Conservation (phyloP, 2,113 vertebrate species). For the Dunckerocampus dactyliophorus region DNA sequence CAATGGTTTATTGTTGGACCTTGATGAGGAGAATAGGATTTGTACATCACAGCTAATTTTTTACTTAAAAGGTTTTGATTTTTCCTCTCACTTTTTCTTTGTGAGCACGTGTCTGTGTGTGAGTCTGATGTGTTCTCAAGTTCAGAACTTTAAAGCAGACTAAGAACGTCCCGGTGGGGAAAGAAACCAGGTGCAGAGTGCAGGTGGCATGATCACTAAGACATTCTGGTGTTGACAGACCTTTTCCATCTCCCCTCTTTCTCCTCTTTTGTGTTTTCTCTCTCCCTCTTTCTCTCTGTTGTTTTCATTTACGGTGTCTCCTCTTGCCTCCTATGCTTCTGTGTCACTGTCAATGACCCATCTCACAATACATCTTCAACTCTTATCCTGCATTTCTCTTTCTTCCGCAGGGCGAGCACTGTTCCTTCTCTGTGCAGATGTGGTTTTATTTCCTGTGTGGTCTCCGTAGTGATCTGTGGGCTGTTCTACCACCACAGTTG, state of each 20-base stretch:
- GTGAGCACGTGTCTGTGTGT: slow-evolving; percentile 36
- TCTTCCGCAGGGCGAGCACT: slow-evolving; percentile 87
- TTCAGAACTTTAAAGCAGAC: slow-evolving; percentile 59
- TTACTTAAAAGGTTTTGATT: slow-evolving; percentile 22
- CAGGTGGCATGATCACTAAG: slow-evolving; percentile 67
- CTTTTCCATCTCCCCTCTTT: slow-evolving; percentile 36
- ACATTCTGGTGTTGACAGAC: slow-evolving; percentile 62
- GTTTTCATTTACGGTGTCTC: slow-evolving; percentile 39
- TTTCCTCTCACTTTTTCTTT: slow-evolving; percentile 11
- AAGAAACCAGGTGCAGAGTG: slow-evolving; percentile 67
- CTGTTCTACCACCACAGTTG: slow-evolving; percentile 72
- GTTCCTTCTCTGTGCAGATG: slow-evolving; percentile 96
- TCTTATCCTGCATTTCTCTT: slow-evolving; percentile 44
- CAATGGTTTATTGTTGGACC: slow-evolving; percentile 59
- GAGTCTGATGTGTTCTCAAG: slow-evolving; percentile 64
- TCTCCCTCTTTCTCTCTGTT: slow-evolving; percentile 27
- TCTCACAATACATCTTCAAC: slow-evolving; percentile 40
- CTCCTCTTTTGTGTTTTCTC: slow-evolving; percentile 25
- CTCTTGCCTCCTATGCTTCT: slow-evolving; percentile 50
- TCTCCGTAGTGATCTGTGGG: slow-evolving; percentile 88
- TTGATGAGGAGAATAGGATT: slow-evolving; percentile 51
- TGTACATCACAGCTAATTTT: slow-evolving; percentile 14
- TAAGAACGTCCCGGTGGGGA: slow-evolving; percentile 59
- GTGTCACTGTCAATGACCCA: slow-evolving; percentile 40
- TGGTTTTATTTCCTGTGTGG: slow-evolving; percentile 94